Conservation (phyloP, 2,888 invertebrate genomes). For the Amblyteles armatorius region DNA sequence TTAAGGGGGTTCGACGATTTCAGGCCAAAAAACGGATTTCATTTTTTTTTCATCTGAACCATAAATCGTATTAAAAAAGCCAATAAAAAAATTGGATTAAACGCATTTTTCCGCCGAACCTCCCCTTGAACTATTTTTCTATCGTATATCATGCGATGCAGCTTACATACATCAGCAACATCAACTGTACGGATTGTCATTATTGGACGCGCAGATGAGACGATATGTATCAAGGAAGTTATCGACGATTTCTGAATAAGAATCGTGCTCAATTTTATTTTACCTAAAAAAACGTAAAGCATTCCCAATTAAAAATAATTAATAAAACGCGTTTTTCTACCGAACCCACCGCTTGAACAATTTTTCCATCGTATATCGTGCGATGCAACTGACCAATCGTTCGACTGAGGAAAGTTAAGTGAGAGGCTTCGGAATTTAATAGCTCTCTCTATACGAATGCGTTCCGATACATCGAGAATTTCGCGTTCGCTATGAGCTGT, state of each 20-base stretch:
- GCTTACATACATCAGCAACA: slow-evolving; percentile 12
- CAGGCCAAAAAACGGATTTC: too few species aligned
- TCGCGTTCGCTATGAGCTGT: slow-evolving; percentile 26
- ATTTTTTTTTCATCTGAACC: too few species aligned
- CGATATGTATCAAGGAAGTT: neutral
- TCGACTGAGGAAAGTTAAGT: slow-evolving; percentile 16
- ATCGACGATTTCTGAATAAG: neutral
- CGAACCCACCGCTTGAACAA: neutral
- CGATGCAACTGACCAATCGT: slow-evolving; percentile 16
- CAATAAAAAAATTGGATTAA: too few species aligned
- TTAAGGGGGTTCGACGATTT: neutral
- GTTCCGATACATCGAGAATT: slow-evolving; percentile 17
- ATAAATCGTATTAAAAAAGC: too few species aligned
- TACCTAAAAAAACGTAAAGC: too few species aligned
- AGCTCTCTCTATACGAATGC: slow-evolving; percentile 29
- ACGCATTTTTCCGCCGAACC: neutral
- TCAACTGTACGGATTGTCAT: slow-evolving; percentile 6
- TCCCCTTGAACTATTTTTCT: slow-evolving; percentile 1
- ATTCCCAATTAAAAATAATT: neutral
- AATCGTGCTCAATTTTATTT: neutral
- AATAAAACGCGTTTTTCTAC: neutral
- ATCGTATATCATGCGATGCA: neutral
- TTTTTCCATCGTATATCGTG: slow-evolving; percentile 9
- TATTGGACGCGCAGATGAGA: slow-evolving; percentile 7
- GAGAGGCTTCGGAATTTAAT: slow-evolving; percentile 37